A percentile compares a stretch with the other conserved stretches of the same genome.
Evolutionary conservation across 2,888 invertebrate genomes (phyloP).

Genomic region (Epsilonema sp.): DNA sequence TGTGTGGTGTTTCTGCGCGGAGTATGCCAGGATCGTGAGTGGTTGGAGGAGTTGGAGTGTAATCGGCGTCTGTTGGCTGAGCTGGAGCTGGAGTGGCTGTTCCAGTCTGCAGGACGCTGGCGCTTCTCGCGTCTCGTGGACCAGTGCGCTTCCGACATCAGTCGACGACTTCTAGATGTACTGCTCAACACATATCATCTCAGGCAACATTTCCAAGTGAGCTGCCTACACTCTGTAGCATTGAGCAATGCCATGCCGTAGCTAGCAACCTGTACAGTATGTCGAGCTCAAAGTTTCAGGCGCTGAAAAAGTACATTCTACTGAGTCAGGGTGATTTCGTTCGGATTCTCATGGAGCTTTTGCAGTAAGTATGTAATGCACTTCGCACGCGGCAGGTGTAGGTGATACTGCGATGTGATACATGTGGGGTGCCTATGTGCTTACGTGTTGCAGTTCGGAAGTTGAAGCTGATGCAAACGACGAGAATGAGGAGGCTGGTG

Average conservation of each 20-base stretch:
- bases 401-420: too few species aligned
- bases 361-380: slow-evolving; percentile 55
- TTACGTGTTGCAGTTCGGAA: too few species aligned
- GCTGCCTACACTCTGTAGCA: not conserved
- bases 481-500: too few species aligned
- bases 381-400: too few species aligned
- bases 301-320: slow-evolving; percentile 67
- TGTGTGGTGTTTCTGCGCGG: not conserved
- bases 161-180: not conserved
- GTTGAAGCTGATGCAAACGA: not conserved
- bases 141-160: too few species aligned
- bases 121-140: too few species aligned
- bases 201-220: not conserved
- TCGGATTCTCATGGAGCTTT: slow-evolving; percentile 67
- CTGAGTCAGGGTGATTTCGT: slow-evolving; percentile 92
- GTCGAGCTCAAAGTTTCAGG: too few species aligned
- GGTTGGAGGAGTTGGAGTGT: not conserved
- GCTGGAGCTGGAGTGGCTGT: not conserved
- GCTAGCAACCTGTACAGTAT: too few species aligned
- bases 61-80: not conserved
- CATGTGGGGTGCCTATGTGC: too few species aligned
- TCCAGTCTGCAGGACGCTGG: too few species aligned
- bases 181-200: not conserved
- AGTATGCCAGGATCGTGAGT: not conserved
- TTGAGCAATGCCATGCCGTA: slow-evolving; percentile 40